phyloP scores from a whole-genome alignment of 2,888 invertebrate genomes.

The Xestoiulus laeticollis region DNA sequence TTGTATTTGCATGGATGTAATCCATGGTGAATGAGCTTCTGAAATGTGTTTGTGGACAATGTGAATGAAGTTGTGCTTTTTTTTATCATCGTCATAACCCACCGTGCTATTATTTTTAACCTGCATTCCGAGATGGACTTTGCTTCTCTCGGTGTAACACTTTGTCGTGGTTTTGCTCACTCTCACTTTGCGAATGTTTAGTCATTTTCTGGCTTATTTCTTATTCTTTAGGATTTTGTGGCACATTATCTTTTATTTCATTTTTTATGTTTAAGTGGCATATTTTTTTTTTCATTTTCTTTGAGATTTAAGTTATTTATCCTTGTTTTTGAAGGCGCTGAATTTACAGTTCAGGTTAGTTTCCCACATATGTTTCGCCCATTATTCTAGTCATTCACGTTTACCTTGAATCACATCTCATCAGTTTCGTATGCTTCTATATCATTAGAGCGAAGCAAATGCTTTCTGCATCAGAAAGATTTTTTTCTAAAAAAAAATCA shows the following conservation, averaged over 20 bases:
- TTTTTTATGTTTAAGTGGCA: neutral
- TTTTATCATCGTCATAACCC: neutral
- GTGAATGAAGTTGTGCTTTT: conserved; percentile 17
- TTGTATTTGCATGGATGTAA: conserved; percentile 26
- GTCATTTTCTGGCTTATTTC: neutral
- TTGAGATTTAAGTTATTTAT: neutral
- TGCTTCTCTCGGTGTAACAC: neutral
- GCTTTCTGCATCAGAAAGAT: neutral
- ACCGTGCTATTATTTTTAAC: conserved; percentile 13
- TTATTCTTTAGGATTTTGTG: neutral
- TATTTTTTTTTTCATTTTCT: neutral
- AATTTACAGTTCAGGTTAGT: neutral
- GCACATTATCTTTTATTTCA: neutral
- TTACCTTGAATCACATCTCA: conserved; percentile 26
- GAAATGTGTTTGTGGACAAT: conserved; percentile 17
- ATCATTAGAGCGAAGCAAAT: neutral
- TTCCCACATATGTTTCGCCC: neutral
- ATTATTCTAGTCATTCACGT: neutral
- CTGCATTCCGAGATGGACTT: neutral
- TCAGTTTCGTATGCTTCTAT: conserved; percentile 1
- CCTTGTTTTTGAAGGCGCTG: neutral
- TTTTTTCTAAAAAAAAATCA: conserved; percentile 10
- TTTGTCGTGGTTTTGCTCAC: neutral
- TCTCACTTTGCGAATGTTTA: conserved; percentile 1
- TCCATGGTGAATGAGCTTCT: conserved; percentile 15